Conservation (phyloP, 2,797 vertebrate genomes). For the Pseudochromis fuscus region DNA sequence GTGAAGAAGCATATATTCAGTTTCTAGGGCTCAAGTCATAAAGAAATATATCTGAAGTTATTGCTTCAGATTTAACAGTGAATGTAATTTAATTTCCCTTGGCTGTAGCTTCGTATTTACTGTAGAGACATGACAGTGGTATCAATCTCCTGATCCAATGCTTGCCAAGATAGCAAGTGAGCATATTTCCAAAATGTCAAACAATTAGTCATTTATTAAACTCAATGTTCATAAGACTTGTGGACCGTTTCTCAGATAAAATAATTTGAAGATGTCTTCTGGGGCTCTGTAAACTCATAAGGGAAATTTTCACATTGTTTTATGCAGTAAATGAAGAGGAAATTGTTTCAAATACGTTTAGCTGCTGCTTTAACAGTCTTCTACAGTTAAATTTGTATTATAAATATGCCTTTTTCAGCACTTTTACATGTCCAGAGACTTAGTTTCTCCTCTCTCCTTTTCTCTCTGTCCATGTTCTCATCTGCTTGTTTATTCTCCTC, state of each 20-base stretch:
- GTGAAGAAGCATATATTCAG: not conserved
- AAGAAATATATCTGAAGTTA: too few species aligned
- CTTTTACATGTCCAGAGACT: not conserved
- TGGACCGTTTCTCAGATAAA: not conserved
- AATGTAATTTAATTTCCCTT: not conserved
- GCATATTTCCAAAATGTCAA: too few species aligned
- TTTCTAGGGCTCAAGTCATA: not conserved
- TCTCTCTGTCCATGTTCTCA: constrained; percentile 48
- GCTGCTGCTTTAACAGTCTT: not conserved
- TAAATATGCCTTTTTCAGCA: not conserved
- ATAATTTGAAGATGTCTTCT: not conserved
- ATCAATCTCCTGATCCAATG: not conserved
- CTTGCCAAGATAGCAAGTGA: too few species aligned
- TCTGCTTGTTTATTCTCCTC: constrained; percentile 63
- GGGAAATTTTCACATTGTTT: too few species aligned
- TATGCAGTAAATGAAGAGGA: too few species aligned
- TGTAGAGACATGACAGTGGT: not conserved
- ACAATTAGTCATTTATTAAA: not conserved
- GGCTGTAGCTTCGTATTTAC: not conserved
- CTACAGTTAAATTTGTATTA: not conserved
- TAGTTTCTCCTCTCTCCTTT: constrained; percentile 16
- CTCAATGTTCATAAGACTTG: too few species aligned
- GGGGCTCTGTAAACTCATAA: not conserved
- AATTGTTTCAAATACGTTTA: not conserved
- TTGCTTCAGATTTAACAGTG: too few species aligned